Evolutionary conservation across 2,797 vertebrate species (phyloP).

Genomic region (Rhodeus uyekii): DNA sequence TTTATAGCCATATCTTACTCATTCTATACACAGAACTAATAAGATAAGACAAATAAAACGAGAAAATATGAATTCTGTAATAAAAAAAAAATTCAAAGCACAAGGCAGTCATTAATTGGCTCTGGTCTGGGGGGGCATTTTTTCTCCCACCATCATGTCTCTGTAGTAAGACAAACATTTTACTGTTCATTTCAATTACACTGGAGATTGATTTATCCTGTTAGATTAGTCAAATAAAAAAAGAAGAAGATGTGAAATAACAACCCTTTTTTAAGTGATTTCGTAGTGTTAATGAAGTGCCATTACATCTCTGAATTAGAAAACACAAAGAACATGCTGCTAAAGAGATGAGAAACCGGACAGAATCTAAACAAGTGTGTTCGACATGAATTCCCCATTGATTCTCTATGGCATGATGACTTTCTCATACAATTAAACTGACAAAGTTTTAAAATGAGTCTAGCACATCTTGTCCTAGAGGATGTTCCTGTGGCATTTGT

Average conservation of each 20-base stretch:
- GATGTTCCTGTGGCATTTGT: not conserved
- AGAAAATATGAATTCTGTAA: too few species aligned
- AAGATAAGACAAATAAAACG: too few species aligned
- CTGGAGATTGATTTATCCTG: not conserved
- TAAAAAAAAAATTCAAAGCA: too few species aligned
- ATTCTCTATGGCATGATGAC: constrained; percentile 7
- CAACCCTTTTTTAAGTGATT: not conserved
- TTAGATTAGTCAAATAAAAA: not conserved
- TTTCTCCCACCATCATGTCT: not conserved
- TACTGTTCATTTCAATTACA: not conserved
- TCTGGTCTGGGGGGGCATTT: too few species aligned
- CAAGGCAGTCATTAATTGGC: too few species aligned
- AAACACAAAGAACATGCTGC: not conserved
- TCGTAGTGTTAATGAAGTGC: not conserved
- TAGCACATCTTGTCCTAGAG: constrained; percentile 12
- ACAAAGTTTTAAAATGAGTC: not conserved
- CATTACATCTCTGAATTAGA: not conserved
- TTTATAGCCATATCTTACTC: too few species aligned
- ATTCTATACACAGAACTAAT: too few species aligned
- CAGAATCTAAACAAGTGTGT: not conserved
- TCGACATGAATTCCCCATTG: not conserved
- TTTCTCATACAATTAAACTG: constrained; percentile 6
- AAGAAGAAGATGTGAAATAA: not conserved
- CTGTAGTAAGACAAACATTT: not conserved
- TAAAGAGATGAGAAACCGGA: not conserved